Evolutionary conservation across 2,113 vertebrate species (phyloP).

Genomic region (Kryptolebias marmoratus): DNA sequence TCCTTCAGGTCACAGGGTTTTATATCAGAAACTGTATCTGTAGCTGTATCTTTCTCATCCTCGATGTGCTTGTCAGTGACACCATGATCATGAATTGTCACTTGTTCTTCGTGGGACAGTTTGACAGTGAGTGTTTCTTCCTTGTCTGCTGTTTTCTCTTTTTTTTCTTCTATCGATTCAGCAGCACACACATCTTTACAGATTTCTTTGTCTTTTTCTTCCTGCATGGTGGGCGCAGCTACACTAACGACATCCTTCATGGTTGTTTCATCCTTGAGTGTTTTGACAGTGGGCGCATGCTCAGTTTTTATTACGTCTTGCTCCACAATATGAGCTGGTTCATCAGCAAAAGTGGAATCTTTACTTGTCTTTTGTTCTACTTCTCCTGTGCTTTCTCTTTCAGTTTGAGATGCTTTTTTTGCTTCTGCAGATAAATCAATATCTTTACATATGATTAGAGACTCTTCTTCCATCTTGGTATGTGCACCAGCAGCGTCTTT

Average conservation of each 20-base stretch:
- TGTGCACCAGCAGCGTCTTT: conserved; percentile 14
- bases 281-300: conserved; percentile 26
- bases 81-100: conserved; percentile 22
- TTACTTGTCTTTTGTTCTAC: conserved; percentile 24
- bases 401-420: conserved; percentile 27
- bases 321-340: conserved; percentile 1
- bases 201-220: conserved; percentile 25
- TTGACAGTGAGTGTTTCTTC: conserved; percentile 17
- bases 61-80: conserved; percentile 1
- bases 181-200: conserved; percentile 24
- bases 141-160: conserved; percentile 16
- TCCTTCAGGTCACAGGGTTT: conserved; percentile 33
- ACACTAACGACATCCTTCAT: not conserved
- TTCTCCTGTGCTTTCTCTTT: conserved; percentile 18
- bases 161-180: conserved; percentile 26
- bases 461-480: conserved; percentile 22
- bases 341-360: conserved; percentile 15
- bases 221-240: conserved; percentile 1
- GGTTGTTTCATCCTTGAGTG: conserved; percentile 19
- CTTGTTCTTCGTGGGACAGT: conserved; percentile 28
- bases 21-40: conserved; percentile 11
- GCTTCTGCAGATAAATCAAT: conserved; percentile 8
- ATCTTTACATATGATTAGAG: conserved; percentile 14
- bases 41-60: conserved; percentile 37
- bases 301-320: conserved; percentile 15